Base-by-base conservation (phyloP, 64 coral and sea anemone genomes). In the Astreopora myriophthalma region DNA sequence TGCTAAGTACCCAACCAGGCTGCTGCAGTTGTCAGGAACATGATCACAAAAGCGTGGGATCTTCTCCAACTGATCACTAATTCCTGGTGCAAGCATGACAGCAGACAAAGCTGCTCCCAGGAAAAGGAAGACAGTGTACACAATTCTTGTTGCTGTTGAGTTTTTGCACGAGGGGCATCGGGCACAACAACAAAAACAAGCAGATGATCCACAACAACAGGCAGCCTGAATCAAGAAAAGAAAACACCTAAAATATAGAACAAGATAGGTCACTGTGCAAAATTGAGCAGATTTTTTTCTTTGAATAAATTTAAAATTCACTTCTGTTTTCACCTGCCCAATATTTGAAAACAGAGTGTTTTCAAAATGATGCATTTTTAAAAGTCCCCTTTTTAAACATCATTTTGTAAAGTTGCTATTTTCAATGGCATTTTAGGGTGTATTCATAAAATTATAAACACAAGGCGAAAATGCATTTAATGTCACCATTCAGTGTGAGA, bases 161-260 rank as follows among this genome's bases (percentile, higher is more conserved):
- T 98, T 98, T 60, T 95, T 98, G 94, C 93, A 95, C 20, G 93
- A 90, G 23, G 96, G 96, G 34, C 96, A 98, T 1, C 96, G 89
- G 13, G 90, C 94, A 88, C 96, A 98, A 33, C 96, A 98, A 24
- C 96, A 98, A 73, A 98, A 95, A 7, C 96, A 98, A 33, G 96
- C 96, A 2, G 96, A 95, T 24, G 93, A 90, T 13, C 96, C 96
- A 91, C 96, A 98, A 44, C 96, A 98, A 85, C 96, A 98, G 25
- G 96, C 96, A 76, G 96, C 96, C 96, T 98, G 31, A 8, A 52
- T 44, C 1, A 10, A 33, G 1, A 75, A 74, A 49, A 73, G 19
- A 35, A 75, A 13, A 73, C 30, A 8, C 4, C 12, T 3, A 75
- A 3, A 48, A 0, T 58, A 24, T 44, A 88, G 16, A 75, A 48